These are phyloP conservation scores for Caenorhabditis sp. DNA, from an alignment of 2,888 invertebrate genomes.

Conservation along the genomic window DNA sequence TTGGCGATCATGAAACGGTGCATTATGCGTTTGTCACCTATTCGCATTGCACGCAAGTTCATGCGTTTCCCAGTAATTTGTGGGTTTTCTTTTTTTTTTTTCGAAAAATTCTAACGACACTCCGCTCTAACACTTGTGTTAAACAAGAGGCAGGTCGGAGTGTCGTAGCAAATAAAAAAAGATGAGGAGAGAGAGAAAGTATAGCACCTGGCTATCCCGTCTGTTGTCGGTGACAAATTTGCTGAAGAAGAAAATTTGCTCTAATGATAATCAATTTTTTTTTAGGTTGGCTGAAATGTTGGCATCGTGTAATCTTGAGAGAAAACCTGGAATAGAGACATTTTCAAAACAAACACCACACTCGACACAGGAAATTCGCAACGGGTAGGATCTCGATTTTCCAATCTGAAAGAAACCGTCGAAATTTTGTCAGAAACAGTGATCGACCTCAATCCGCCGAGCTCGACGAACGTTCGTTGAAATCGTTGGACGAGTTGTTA, in stretches of 20 bases:
- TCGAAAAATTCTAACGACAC: too few relatives aligned
- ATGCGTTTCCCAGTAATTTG: conserved; percentile 71
- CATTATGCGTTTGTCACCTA: conserved; percentile 71
- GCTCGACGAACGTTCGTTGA: conserved; percentile 20
- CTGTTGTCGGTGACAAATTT: too few relatives aligned
- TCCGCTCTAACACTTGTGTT: too few relatives aligned
- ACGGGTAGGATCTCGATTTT: background rate
- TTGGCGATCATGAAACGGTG: conserved; percentile 69
- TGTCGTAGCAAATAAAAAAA: too few relatives aligned
- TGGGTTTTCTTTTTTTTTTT: conserved; percentile 43
- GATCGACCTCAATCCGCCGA: conserved; percentile 3
- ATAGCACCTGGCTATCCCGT: too few relatives aligned
- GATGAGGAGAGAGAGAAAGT: too few relatives aligned
- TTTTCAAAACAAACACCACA: background rate
- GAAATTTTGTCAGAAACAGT: background rate
- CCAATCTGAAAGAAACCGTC: too few relatives aligned
- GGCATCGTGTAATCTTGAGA: conserved; percentile 48
- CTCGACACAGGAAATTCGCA: background rate
- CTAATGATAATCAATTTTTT: too few relatives aligned
- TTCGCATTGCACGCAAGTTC: conserved; percentile 69
- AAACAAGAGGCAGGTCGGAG: too few relatives aligned
- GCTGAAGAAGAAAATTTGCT: too few relatives aligned
- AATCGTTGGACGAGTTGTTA: conserved; percentile 35
- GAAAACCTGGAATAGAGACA: conserved; percentile 3
- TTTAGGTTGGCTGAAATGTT: conserved; percentile 53